Base-by-base conservation (phyloP, 2,888 invertebrate species). In the Calliopum simillimum region DNA sequence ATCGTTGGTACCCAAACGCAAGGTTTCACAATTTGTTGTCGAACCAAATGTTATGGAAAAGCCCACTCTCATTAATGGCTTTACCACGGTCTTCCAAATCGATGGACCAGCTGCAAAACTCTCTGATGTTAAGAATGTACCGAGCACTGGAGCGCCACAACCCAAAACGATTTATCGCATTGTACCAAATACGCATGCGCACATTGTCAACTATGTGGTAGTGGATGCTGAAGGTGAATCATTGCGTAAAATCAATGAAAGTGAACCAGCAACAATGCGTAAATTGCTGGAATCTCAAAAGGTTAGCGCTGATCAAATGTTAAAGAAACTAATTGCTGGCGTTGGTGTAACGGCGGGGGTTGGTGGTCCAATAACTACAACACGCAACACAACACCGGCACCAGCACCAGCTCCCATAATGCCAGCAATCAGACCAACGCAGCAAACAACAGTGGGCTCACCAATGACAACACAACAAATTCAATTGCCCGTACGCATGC, bases 111-210 rank as follows among this genome's bases (percentile, higher is more conserved):
- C 79, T 61, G 82, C 80, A 1, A 80, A 78, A 68, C 73, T 83
- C 63, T 72, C 77, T 16, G 82, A 85, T 49, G 76, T 85, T 4
- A 80, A 82, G 44, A 73, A 77, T 65, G 75, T 70, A 3, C 53
- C 61, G 1, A 68, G 69, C 11, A 12, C 55, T 43, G 11, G n/a
- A 2, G 49, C 3, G 67, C 68, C 2, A 16, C 67, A 56, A 2
- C 67, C 71, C 0, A 79, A 80, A 61, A 74, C 81, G 1, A 80
- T 85, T 0, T 85, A 81, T 69, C 81, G 84, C 8, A 81, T 85
- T 19, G 81, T 84, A n/a, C 85, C 84, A 0, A 85, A 84, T 64
- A 84, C 85, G 1, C 85, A 85, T 73, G 84, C 84, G 0, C 85
- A 85, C 25, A 80, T 85, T n/a, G 80, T 85, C 1, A 85, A 84